phyloP scores from a whole-genome alignment of 2,888 invertebrate genomes.

The Pandemis cinnamomeana region DNA sequence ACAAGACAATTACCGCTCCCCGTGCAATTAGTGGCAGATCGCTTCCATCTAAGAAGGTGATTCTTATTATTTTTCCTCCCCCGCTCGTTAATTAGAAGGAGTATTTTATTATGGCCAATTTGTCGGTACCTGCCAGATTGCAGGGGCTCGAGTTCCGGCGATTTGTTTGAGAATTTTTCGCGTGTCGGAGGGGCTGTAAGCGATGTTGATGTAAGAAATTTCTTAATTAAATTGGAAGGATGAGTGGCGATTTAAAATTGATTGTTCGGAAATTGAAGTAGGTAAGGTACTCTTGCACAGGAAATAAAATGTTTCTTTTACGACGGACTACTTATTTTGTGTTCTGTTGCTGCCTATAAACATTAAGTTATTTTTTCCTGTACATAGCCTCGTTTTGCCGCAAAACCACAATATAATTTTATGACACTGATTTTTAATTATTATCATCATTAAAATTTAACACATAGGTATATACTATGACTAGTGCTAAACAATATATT shows the following conservation, averaged over 20 bases:
- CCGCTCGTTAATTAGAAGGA: conserved; percentile 40
- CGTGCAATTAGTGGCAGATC: conserved; percentile 41
- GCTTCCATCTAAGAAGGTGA: conserved; percentile 41
- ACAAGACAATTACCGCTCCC: conserved; percentile 41
- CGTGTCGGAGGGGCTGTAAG: conserved; percentile 29
- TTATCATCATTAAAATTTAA: neutral
- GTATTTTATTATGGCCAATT: conserved; percentile 43
- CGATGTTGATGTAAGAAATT: conserved; percentile 38
- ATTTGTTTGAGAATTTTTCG: conserved; percentile 42
- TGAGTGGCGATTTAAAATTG: conserved; percentile 41
- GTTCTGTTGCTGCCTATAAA: neutral
- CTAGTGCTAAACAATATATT: no score
- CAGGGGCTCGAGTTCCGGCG: conserved; percentile 32
- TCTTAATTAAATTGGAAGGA: conserved; percentile 41
- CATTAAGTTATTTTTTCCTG: neutral
- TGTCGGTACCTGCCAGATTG: conserved; percentile 42
- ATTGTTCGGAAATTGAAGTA: conserved; percentile 31
- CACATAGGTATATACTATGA: no score
- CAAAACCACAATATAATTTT: neutral
- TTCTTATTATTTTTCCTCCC: conserved; percentile 42
- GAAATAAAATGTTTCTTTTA: neutral
- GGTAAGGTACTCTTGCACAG: neutral
- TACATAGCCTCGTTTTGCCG: neutral
- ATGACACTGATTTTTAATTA: neutral
- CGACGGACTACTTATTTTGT: neutral